These are phyloP conservation scores for Troides aeacus DNA, from an alignment of 2,888 invertebrate species.

Conservation along the genomic window DNA sequence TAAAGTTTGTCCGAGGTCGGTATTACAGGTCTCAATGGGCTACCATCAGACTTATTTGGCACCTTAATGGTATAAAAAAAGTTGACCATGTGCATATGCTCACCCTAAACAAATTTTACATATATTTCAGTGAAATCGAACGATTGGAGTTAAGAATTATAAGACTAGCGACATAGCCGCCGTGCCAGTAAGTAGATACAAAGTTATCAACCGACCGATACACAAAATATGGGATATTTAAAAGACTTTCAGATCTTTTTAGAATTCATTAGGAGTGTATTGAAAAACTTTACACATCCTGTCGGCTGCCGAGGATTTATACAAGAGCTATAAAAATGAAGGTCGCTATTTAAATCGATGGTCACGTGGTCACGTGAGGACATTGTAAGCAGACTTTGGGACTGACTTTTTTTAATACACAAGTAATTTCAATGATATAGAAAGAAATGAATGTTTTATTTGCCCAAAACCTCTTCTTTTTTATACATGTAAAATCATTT, in stretches of 20 bases:
- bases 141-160: too few relatives aligned
- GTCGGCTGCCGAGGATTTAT: constrained; percentile 20
- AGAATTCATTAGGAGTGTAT: constrained; percentile 16
- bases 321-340: constrained; percentile 21
- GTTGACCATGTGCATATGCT: too few relatives aligned
- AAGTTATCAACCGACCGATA: not conserved
- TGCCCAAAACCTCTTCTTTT: too few relatives aligned
- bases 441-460: not conserved
- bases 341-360: constrained; percentile 28
- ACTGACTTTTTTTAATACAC: constrained; percentile 1
- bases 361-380: constrained; percentile 30
- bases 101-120: too few relatives aligned
- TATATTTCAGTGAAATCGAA: too few relatives aligned
- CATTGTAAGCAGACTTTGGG: not conserved
- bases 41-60: too few relatives aligned
- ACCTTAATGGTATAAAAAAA: too few relatives aligned
- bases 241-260: constrained; percentile 3
- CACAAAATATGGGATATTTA: not conserved
- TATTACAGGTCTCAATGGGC: too few relatives aligned
- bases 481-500: too few relatives aligned
- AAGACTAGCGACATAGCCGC: too few relatives aligned
- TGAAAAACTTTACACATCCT: constrained; percentile 18
- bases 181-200: not conserved
- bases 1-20: too few relatives aligned
- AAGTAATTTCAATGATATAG: not conserved